Evolutionary conservation across 2,888 invertebrate genomes (phyloP).

Genomic region (Agriotes lineatus): DNA sequence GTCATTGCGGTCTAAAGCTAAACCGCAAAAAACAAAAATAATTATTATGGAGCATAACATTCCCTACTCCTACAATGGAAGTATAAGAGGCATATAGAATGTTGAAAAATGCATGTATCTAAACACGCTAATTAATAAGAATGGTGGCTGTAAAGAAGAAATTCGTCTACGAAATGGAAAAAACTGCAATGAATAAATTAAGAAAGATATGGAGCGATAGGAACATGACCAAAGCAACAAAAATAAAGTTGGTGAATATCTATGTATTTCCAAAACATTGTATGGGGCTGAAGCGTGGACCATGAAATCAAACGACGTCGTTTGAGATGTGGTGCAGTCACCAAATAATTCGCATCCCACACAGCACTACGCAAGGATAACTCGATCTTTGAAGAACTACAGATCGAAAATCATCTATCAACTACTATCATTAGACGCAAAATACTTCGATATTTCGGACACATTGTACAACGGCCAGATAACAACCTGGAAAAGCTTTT

Average conservation of each 20-base stretch:
- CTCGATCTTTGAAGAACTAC: background rate
- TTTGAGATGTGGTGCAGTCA: background rate
- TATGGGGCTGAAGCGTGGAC: background rate
- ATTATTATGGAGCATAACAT: background rate
- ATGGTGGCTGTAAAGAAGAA: background rate
- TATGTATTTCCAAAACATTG: background rate
- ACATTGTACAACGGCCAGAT: background rate
- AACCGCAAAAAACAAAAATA: background rate
- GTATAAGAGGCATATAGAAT: background rate
- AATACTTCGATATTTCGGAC: background rate
- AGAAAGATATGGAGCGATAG: background rate
- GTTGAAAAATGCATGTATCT: background rate
- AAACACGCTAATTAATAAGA: background rate
- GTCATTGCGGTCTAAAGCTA: background rate
- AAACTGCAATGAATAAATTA: background rate
- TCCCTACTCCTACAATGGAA: background rate
- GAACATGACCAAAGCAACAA: background rate
- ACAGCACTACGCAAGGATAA: background rate
- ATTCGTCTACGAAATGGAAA: too few relatives aligned
- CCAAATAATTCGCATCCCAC: background rate
- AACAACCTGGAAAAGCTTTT: background rate
- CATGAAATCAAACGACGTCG: background rate
- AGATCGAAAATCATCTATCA: background rate
- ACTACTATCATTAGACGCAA: background rate
- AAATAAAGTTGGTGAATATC: background rate